phyloP scores from a whole-genome alignment of 2,113 vertebrate species.

The Oreochromis niloticus region DNA sequence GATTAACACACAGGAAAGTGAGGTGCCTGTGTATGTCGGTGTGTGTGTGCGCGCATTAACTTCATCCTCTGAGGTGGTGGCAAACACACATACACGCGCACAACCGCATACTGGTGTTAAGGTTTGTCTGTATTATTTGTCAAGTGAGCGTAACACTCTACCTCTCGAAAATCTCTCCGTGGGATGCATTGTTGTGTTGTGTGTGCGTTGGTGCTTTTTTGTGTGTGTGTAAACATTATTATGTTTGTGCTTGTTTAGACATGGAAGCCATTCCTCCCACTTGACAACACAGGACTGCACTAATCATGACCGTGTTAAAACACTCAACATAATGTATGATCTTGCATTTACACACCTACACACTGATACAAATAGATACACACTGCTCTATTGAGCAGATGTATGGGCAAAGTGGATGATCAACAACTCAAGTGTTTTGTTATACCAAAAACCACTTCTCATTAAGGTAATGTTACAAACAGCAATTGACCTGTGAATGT shows the following conservation, averaged over 20 bases:
- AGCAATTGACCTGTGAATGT: conserved; percentile 46
- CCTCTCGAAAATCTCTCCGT: conserved; percentile 37
- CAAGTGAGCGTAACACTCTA: conserved; percentile 27
- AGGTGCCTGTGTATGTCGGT: not conserved
- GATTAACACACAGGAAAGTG: conserved; percentile 45
- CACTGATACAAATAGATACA: not conserved
- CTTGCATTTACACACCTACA: conserved; percentile 18
- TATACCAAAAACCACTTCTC: conserved; percentile 28
- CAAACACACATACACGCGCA: not conserved
- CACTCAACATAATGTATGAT: conserved; percentile 54
- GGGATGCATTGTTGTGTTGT: conserved; percentile 38
- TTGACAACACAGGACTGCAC: conserved; percentile 60
- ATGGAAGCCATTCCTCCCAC: conserved; percentile 68
- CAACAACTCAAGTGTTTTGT: conserved; percentile 54
- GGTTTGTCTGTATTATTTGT: conserved; percentile 43
- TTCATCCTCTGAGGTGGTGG: not conserved
- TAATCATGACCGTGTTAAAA: conserved; percentile 58
- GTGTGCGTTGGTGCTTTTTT: conserved; percentile 4
- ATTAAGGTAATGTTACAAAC: conserved; percentile 58
- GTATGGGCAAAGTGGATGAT: conserved; percentile 29
- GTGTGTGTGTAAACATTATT: conserved; percentile 29
- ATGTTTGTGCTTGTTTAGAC: conserved; percentile 52
- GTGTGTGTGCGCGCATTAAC: not conserved
- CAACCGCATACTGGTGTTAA: not conserved
- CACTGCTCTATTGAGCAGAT: not conserved